Conservation (phyloP, 92 coral and sea anemone species). For the Porites divaricata region DNA sequence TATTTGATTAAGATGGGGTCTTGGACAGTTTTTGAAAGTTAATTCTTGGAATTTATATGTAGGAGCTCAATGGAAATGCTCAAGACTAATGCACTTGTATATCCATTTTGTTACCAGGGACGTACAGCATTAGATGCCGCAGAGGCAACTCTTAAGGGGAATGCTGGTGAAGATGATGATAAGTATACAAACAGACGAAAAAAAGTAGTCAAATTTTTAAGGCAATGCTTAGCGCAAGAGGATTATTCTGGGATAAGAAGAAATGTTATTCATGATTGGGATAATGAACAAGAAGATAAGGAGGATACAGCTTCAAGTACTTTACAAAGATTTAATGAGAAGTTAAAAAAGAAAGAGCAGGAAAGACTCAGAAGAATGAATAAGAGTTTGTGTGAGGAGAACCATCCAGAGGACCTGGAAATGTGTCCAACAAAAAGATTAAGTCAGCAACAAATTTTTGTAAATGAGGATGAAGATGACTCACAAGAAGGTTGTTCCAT, state of each 20-base stretch:
- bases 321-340: slow-evolving; percentile 36
- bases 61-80: no score
- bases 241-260: slow-evolving; percentile 10
- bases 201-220: slow-evolving; percentile 72
- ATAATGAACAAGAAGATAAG: slow-evolving; percentile 9
- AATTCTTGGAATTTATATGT: no score
- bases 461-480: background rate
- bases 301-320: slow-evolving; percentile 22
- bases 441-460: background rate
- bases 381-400: background rate
- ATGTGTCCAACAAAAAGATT: background rate
- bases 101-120: slow-evolving; percentile 61
- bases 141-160: slow-evolving; percentile 45
- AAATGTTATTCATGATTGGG: slow-evolving; percentile 1
- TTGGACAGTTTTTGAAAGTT: no score
- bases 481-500: background rate
- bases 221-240: slow-evolving; percentile 7
- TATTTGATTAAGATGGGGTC: no score
- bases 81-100: no score
- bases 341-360: slow-evolving; percentile 28
- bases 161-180: slow-evolving; percentile 66
- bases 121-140: slow-evolving; percentile 85
- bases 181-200: slow-evolving; percentile 62
- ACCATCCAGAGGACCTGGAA: background rate
- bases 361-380: slow-evolving; percentile 31